Percentiles rank a stretch among this genome's conserved stretches.
Conservation (phyloP, 2,797 vertebrate genomes). For the Parotocinclus haroldoi region DNA sequence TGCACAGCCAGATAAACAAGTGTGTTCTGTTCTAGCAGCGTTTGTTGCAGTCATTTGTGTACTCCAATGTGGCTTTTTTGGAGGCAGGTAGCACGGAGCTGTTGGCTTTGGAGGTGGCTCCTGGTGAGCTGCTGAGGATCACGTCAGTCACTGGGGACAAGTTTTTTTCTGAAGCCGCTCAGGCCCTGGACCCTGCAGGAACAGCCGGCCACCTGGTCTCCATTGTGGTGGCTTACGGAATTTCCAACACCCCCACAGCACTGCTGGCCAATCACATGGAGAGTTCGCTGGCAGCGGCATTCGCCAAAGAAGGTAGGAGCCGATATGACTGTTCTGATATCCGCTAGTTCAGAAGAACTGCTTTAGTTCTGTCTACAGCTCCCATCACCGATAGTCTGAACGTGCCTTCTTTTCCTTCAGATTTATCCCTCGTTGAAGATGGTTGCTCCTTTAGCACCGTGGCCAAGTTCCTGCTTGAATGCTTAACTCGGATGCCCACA, state of each 20-base stretch:
- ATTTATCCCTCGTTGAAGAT: conserved; percentile 57
- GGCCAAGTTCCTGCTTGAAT: conserved; percentile 68
- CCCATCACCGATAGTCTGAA: too few species aligned
- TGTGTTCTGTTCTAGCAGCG: not conserved
- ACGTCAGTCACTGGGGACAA: conserved; percentile 66
- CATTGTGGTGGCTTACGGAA: conserved; percentile 70
- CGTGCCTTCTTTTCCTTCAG: conserved; percentile 47
- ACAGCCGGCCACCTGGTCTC: conserved; percentile 76
- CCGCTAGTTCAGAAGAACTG: too few species aligned
- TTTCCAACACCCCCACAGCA: conserved; percentile 65
- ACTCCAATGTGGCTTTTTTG: too few species aligned
- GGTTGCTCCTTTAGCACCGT: conserved; percentile 57
- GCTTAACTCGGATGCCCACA: conserved; percentile 66
- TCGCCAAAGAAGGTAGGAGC: conserved; percentile 65
- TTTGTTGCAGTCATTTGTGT: too few species aligned
- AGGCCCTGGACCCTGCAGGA: conserved; percentile 59
- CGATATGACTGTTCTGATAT: too few species aligned
- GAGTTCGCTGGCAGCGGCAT: conserved; percentile 65
- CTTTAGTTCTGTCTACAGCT: too few species aligned
- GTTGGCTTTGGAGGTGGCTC: conserved; percentile 68
- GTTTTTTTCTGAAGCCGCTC: conserved; percentile 60
- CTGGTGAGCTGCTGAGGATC: conserved; percentile 68
- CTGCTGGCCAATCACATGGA: conserved; percentile 78
- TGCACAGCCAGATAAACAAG: not conserved
- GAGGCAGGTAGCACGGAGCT: conserved; percentile 64